A percentile compares a stretch with the other conserved stretches of the same genome.
Conservation (phyloP, 1,140 invertebrate species). For the Drosophila kikkawai region DNA sequence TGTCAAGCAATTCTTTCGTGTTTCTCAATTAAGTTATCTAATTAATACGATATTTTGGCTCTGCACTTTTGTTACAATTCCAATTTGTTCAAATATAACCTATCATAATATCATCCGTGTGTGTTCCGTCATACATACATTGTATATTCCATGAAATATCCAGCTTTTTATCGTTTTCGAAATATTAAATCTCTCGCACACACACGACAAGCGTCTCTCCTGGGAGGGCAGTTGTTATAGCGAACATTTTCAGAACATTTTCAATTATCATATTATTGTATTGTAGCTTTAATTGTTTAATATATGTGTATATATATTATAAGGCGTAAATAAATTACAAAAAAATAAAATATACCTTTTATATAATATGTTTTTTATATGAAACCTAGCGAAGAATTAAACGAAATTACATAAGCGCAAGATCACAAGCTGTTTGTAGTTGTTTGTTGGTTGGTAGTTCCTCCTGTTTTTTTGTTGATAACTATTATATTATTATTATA, state of each 20-base stretch:
- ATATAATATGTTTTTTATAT: conserved; percentile 37
- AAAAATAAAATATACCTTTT: conserved; percentile 44
- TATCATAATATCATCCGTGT: conserved; percentile 33
- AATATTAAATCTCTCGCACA: conserved; percentile 7
- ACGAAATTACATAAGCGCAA: conserved; percentile 62
- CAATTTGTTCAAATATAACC: conserved; percentile 44
- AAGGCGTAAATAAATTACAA: conserved; percentile 73
- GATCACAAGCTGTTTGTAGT: conserved; percentile 75
- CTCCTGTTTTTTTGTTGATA: conserved; percentile 17
- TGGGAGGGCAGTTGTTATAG: conserved; percentile 40
- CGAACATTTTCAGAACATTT: conserved; percentile 25
- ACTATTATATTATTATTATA: conserved; percentile 12
- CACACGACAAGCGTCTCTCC: not conserved
- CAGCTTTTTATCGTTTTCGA: conserved; percentile 1
- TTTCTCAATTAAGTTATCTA: conserved; percentile 50
- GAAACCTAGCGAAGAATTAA: conserved; percentile 56
- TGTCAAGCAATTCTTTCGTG: conserved; percentile 35
- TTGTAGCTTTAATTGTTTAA: conserved; percentile 41
- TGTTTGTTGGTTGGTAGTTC: conserved; percentile 26
- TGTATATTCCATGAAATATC: conserved; percentile 18
- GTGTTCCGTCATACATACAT: conserved; percentile 6
- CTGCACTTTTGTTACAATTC: conserved; percentile 26
- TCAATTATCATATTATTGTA: conserved; percentile 22
- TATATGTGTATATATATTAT: conserved; percentile 35
- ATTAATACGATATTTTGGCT: conserved; percentile 38